phyloP scores from a whole-genome alignment of 2,888 invertebrate genomes.

The Folsomia candida region DNA sequence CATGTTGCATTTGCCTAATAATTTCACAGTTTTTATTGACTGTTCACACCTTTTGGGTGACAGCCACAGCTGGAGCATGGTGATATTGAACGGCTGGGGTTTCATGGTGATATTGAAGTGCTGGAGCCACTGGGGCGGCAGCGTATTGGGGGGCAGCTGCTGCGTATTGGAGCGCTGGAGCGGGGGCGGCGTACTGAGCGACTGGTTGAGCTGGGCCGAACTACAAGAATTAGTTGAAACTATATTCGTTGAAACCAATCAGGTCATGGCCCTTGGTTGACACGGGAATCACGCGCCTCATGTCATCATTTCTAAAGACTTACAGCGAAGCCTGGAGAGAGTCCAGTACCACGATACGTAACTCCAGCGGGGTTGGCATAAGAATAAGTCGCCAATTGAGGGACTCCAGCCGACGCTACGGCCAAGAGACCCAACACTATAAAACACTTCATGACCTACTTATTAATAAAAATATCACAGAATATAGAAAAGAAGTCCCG shows the following conservation, averaged over 20 bases:
- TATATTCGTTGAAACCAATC: background rate
- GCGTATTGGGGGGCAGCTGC: constrained; percentile 37
- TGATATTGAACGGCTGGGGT: constrained; percentile 27
- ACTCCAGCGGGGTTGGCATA: constrained; percentile 60
- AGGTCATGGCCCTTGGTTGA: background rate
- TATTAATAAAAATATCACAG: constrained; percentile 17
- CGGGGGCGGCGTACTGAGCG: constrained; percentile 27
- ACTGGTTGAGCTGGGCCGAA: constrained; percentile 33
- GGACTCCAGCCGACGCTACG: constrained; percentile 41
- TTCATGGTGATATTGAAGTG: constrained; percentile 26
- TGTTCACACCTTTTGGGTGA: constrained; percentile 45
- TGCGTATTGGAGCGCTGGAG: constrained; percentile 22
- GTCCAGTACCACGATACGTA: constrained; percentile 54
- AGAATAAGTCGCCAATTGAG: constrained; percentile 54
- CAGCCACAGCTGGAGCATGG: constrained; percentile 46
- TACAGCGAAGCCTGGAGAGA: constrained; percentile 36
- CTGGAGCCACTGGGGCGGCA: constrained; percentile 46
- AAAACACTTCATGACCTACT: constrained; percentile 40
- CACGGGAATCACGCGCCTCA: background rate
- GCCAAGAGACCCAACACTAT: constrained; percentile 46
- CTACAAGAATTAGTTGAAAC: constrained; percentile 14
- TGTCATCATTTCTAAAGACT: constrained; percentile 10
- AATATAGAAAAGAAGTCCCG: background rate
- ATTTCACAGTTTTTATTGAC: no score
- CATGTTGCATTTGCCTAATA: no score